Evolutionary conservation across 1,140 invertebrate genomes (phyloP).

Genomic region (Euwallacea fornicatus): DNA sequence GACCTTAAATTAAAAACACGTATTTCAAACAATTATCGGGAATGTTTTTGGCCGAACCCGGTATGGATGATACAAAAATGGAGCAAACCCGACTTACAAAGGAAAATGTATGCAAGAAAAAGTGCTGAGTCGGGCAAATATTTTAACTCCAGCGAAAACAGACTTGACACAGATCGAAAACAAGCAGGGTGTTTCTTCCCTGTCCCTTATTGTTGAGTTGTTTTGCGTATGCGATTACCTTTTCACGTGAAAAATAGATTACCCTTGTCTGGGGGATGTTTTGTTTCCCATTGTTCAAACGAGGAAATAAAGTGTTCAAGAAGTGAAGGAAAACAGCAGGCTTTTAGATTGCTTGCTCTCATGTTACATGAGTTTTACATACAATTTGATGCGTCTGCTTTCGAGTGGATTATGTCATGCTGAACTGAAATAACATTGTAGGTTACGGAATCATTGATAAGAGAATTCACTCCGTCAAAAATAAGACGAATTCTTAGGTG

Average conservation of each 20-base stretch:
- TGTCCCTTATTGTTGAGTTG: conserved; percentile 18
- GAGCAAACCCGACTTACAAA: background rate
- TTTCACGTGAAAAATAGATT: conserved; percentile 21
- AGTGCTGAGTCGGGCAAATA: conserved; percentile 39
- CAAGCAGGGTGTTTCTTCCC: conserved; percentile 26
- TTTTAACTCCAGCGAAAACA: conserved; percentile 36
- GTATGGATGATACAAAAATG: background rate
- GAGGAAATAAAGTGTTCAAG: no score
- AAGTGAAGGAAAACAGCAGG: no score
- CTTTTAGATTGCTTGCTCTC: no score
- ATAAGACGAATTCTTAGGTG: no score
- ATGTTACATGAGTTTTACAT: no score
- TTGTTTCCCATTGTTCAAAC: background rate
- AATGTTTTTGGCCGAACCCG: background rate
- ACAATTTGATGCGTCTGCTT: no score
- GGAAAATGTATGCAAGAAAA: conserved; percentile 39
- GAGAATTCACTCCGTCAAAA: no score
- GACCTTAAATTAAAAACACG: conserved; percentile 11
- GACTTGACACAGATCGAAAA: conserved; percentile 34
- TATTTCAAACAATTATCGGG: background rate
- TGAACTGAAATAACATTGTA: no score
- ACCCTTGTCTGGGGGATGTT: background rate
- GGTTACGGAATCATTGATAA: no score
- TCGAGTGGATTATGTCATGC: no score
- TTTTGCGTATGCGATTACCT: conserved; percentile 22